Conservation (phyloP, 2,888 invertebrate genomes). For the Hipparchia sbordonii region DNA sequence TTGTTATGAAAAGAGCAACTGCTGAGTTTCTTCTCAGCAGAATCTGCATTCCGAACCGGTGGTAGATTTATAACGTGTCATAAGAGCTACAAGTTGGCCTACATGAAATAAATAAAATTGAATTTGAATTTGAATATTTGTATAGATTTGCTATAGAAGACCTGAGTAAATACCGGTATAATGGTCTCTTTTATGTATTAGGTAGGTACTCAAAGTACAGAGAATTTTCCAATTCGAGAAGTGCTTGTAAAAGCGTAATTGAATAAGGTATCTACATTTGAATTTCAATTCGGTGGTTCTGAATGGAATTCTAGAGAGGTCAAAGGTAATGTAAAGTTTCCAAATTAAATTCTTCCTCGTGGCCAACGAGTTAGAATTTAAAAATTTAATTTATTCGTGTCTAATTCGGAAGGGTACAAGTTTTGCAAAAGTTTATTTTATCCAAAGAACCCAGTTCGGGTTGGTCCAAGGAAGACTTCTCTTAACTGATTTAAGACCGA, state of each 20-base stretch:
- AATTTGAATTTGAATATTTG: no score
- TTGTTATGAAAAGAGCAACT: no score
- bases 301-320: conserved; percentile 9
- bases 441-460: no score
- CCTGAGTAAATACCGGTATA: neutral
- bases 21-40: no score
- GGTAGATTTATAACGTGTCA: no score
- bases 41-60: no score
- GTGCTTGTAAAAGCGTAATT: conserved; percentile 16
- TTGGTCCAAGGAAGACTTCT: no score
- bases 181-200: neutral
- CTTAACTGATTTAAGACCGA: no score
- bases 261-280: conserved; percentile 12
- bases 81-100: no score
- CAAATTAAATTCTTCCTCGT: conserved; percentile 3
- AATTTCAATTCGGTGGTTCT: conserved; percentile 15
- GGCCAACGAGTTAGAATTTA: neutral
- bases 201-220: neutral
- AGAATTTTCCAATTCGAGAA: conserved; percentile 12
- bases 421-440: neutral
- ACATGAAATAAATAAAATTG: no score
- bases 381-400: neutral
- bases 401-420: neutral
- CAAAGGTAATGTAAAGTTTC: conserved; percentile 10
- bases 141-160: neutral